Evolutionary conservation across 1,140 invertebrate genomes (phyloP).

Genomic region (Trialeurodes vaporariorum): DNA sequence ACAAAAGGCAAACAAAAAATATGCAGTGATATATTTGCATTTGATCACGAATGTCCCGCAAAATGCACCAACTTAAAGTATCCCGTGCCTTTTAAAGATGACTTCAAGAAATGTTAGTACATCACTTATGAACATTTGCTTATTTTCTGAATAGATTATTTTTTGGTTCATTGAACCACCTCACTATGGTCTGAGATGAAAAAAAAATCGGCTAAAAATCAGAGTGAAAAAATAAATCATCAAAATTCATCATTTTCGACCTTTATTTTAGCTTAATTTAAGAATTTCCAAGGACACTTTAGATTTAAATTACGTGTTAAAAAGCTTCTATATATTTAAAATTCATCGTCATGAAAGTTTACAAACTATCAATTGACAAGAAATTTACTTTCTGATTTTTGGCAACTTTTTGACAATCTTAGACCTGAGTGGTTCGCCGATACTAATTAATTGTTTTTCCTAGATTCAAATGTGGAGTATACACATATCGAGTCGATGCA

Average conservation of each 20-base stretch:
- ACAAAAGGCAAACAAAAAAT: neutral
- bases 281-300: neutral
- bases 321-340: neutral
- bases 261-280: neutral
- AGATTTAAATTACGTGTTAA: neutral
- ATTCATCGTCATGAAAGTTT: neutral
- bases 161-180: too few relatives aligned
- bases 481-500: too few relatives aligned
- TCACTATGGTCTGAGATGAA: too few relatives aligned
- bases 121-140: neutral
- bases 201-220: neutral
- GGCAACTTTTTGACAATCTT: neutral
- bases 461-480: too few relatives aligned
- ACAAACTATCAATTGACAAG: neutral
- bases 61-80: neutral
- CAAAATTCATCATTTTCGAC: neutral
- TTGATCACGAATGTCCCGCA: neutral
- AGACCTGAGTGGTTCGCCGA: neutral
- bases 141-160: neutral
- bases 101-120: neutral
- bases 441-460: neutral
- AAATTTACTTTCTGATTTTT: neutral
- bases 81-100: neutral
- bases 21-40: neutral
- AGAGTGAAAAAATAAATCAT: too few relatives aligned